Conservation (phyloP, 1,140 invertebrate genomes). For the Rhyzopertha dominica region DNA sequence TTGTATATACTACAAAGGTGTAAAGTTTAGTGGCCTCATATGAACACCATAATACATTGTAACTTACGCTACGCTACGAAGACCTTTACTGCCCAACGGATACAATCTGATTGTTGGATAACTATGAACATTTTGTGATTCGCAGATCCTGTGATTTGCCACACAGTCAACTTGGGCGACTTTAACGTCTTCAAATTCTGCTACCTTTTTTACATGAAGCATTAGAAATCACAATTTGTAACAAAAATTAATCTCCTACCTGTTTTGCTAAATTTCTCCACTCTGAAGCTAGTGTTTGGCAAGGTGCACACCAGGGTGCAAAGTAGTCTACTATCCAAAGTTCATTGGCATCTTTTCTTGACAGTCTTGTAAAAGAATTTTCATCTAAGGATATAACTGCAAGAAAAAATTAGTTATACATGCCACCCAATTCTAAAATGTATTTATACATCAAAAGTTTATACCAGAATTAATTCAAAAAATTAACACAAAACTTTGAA, state of each 20-base stretch:
- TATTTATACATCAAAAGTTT: too few relatives aligned
- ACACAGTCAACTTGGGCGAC: constrained; percentile 70
- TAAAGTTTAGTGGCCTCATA: not conserved
- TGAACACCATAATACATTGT: constrained; percentile 14
- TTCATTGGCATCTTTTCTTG: constrained; percentile 57
- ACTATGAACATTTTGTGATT: constrained; percentile 53
- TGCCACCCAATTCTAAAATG: too few relatives aligned
- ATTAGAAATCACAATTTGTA: constrained; percentile 4
- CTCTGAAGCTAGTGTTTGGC: constrained; percentile 70
- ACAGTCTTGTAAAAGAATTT: constrained; percentile 54
- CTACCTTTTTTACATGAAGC: constrained; percentile 37
- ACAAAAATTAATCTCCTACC: constrained; percentile 28
- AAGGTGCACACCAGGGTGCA: constrained; percentile 79
- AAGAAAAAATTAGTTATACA: too few relatives aligned
- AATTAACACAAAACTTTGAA: too few relatives aligned
- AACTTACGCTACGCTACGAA: constrained; percentile 52
- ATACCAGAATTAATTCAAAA: too few relatives aligned
- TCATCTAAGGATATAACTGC: constrained; percentile 56
- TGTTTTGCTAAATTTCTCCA: constrained; percentile 75
- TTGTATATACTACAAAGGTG: constrained; percentile 53
- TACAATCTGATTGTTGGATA: constrained; percentile 71
- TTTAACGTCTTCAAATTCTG: constrained; percentile 50
- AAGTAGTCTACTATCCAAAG: constrained; percentile 85
- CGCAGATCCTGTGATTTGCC: constrained; percentile 54
- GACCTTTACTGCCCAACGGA: constrained; percentile 50